These are phyloP conservation scores for Blera fallax DNA, from an alignment of 2,888 invertebrate species.

Conservation along the genomic window DNA sequence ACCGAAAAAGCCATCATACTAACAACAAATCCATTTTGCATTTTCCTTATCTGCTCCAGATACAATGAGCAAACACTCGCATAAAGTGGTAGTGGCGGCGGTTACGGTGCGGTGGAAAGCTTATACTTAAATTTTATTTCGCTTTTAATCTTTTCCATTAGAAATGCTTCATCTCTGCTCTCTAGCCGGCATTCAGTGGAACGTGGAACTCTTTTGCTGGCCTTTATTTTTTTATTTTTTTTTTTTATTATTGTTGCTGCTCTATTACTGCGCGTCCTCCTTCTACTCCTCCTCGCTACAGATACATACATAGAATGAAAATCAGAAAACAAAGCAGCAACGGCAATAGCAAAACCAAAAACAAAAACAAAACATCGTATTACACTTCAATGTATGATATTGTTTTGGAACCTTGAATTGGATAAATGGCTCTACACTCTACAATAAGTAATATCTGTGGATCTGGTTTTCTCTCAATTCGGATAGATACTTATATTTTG, in stretches of 20 bases:
- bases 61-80: conserved; percentile 67
- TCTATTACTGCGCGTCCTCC: conserved; percentile 27
- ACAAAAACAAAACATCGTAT: conserved; percentile 11
- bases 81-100: conserved; percentile 41
- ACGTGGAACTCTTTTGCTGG: conserved; percentile 9
- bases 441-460: conserved; percentile 42
- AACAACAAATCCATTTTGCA: conserved; percentile 65
- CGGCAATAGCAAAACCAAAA: not conserved
- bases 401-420: conserved; percentile 66
- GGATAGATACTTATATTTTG: conserved; percentile 33
- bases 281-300: not conserved
- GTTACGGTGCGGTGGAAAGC: conserved; percentile 31
- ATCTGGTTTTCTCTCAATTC: conserved; percentile 40
- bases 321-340: conserved; percentile 28
- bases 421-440: conserved; percentile 61
- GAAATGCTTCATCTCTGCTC: conserved; percentile 53
- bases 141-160: conserved; percentile 69
- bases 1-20: conserved; percentile 33
- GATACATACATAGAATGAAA: not conserved
- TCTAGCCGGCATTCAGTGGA: conserved; percentile 3
- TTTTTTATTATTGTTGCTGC: conserved; percentile 46
- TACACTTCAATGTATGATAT: conserved; percentile 2
- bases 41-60: conserved; percentile 69
- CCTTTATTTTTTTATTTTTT: too few species aligned
- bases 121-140: conserved; percentile 68